phyloP scores from a whole-genome alignment of 2,113 vertebrate genomes.

The Elaphurus davidianus region DNA sequence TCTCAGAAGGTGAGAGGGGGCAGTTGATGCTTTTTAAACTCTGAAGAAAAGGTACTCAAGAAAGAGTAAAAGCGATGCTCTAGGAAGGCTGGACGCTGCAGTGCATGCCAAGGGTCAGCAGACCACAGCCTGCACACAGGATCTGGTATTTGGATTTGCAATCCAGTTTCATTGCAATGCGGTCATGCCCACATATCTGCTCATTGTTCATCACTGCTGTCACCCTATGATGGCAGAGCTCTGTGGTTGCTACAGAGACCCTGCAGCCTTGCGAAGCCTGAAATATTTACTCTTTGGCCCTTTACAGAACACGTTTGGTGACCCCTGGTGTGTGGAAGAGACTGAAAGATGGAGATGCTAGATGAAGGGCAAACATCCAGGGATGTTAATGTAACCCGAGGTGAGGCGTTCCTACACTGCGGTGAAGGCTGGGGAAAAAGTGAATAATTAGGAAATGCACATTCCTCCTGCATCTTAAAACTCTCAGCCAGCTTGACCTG shows the following conservation, averaged over 20 bases:
- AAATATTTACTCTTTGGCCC: background rate
- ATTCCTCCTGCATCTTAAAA: background rate
- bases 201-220: background rate
- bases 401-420: rapidly evolving
- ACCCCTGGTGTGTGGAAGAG: background rate
- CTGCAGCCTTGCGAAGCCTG: background rate
- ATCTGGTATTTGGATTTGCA: background rate
- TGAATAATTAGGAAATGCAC: background rate
- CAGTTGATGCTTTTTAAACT: background rate
- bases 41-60: background rate
- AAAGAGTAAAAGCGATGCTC: background rate
- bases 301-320: background rate
- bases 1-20: background rate
- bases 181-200: rapidly evolving
- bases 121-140: background rate
- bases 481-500: background rate
- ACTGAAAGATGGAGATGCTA: background rate
- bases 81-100: background rate
- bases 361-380: background rate
- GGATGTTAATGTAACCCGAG: rapidly evolving
- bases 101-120: background rate
- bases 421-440: background rate
- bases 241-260: background rate
- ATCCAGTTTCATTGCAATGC: background rate
- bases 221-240: background rate